phyloP scores from a whole-genome alignment of 2,888 invertebrate genomes.

The Pristionchus mayeri region DNA sequence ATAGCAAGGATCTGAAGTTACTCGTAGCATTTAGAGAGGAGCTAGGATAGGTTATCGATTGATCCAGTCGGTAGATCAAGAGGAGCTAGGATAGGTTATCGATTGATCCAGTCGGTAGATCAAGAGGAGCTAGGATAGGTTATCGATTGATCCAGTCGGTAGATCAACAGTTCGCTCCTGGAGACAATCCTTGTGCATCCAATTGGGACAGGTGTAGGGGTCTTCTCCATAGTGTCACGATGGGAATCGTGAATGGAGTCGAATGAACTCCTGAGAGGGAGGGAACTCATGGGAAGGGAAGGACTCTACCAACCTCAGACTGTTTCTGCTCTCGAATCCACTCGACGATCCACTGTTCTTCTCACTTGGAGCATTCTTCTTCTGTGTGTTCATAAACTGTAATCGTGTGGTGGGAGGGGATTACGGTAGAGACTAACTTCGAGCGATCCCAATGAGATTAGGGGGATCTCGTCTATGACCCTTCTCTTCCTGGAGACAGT shows the following conservation, averaged over 20 bases:
- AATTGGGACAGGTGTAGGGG: neutral
- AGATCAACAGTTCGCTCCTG: slow-evolving; percentile 16
- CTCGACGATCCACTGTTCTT: slow-evolving; percentile 38
- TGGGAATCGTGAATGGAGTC: neutral
- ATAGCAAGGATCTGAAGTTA: slow-evolving; percentile 8
- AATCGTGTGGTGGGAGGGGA: slow-evolving; percentile 1
- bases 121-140: neutral
- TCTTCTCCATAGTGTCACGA: neutral
- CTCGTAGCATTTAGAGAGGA: neutral
- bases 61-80: no score
- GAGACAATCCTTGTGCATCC: neutral
- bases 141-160: neutral
- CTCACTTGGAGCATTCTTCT: slow-evolving; percentile 25
- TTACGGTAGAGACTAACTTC: neutral
- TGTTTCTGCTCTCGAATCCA: slow-evolving; percentile 46
- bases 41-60: no score
- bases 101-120: no score
- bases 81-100: no score
- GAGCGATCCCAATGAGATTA: slow-evolving; percentile 18
- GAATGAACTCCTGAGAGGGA: slow-evolving; percentile 27
- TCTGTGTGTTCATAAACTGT: slow-evolving; percentile 30
- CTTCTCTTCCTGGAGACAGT: slow-evolving; percentile 64
- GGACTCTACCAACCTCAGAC: neutral
- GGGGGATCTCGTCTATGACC: neutral
- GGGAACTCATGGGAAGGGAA: neutral